A percentile compares a stretch with the other conserved stretches of the same genome.
phyloP scores from a whole-genome alignment of 2,113 vertebrate genomes.

The pig (Sus scrofa) region T2T-Sscrofa CM000821.6:43988001-43988500 shows the following conservation, averaged over 20 bases:
- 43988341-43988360: conserved; percentile 53
- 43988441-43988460: conserved; percentile 72
- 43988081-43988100: conserved; percentile 48
- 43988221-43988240: conserved; percentile 19
- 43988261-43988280: conserved; percentile 61
- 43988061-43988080: conserved; percentile 42
- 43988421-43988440: conserved; percentile 57
- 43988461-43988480: conserved; percentile 59
- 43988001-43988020: conserved; percentile 60
- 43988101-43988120: conserved; percentile 61
- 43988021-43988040: conserved; percentile 56
- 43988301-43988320: conserved; percentile 62
- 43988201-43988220: conserved; percentile 50
- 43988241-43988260: conserved; percentile 9
- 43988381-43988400: conserved; percentile 49
- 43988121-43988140: conserved; percentile 71
- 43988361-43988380: conserved; percentile 49
- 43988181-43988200: conserved; percentile 18
- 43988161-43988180: conserved; percentile 71
- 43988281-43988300: conserved; percentile 60
- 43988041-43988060: conserved; percentile 30
- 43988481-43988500: conserved; percentile 72
- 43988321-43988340: conserved; percentile 68
- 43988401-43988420: conserved; percentile 66
- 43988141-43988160: conserved; percentile 69